Percentiles rank a stretch among this genome's conserved stretches.
These are phyloP conservation scores for Dicentrarchus labrax DNA, from an alignment of 2,113 vertebrate species.

Conservation along the genomic window DNA sequence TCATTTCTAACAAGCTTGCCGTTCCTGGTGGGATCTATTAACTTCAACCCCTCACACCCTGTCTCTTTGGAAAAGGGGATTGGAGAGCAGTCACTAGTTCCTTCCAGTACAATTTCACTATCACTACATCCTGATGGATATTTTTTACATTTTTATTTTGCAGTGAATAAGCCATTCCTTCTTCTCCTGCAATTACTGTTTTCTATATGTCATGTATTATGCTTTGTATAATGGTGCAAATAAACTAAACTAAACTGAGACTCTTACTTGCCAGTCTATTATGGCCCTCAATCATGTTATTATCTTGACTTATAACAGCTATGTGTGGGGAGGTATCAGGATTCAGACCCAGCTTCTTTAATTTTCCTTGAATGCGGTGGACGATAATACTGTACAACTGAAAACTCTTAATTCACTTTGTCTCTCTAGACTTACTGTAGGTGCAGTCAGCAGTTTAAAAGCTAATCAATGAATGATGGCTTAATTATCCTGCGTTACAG, in stretches of 20 bases:
- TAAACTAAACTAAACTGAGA: background rate
- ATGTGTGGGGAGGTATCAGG: background rate
- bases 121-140: background rate
- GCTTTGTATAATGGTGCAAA: too few relatives aligned
- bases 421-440: background rate
- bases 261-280: background rate
- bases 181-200: too few relatives aligned
- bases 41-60: constrained; percentile 6
- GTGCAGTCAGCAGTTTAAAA: background rate
- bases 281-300: constrained; percentile 8
- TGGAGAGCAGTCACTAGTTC: background rate
- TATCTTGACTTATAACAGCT: background rate
- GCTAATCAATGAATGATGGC: background rate
- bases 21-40: constrained; percentile 28
- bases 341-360: background rate
- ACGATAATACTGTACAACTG: background rate
- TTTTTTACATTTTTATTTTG: too few relatives aligned
- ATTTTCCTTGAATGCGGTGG: background rate
- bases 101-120: constrained; percentile 1
- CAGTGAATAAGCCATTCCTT: too few relatives aligned
- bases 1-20: background rate
- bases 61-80: constrained; percentile 34
- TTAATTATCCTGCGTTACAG: constrained; percentile 7
- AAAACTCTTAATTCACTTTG: background rate
- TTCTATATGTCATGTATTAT: too few relatives aligned